Conservation (phyloP, 35 echinoderm and acorn worm species). For the Diadema setosum region DNA sequence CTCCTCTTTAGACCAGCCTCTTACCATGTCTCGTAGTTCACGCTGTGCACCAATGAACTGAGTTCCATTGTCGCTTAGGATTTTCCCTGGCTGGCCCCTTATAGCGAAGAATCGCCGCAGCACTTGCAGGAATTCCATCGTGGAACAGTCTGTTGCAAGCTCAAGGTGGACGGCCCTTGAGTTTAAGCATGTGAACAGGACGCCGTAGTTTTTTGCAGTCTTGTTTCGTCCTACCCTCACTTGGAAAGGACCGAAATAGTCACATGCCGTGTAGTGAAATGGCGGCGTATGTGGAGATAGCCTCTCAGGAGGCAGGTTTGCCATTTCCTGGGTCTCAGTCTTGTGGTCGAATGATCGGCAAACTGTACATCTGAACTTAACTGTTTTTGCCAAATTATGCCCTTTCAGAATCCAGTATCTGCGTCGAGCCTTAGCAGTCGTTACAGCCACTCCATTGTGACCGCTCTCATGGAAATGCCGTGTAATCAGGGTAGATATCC, state of each 20-base stretch:
- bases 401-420: conserved; percentile 53
- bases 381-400: conserved; percentile 26
- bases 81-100: too few species aligned
- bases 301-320: conserved; percentile 18
- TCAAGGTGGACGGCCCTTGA: conserved; percentile 69
- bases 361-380: conserved; percentile 45
- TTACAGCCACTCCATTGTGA: conserved; percentile 37
- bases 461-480: conserved; percentile 27
- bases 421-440: conserved; percentile 31
- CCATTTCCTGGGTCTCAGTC: conserved; percentile 32
- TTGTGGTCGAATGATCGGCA: conserved; percentile 27
- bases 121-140: too few species aligned
- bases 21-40: conserved; percentile 41
- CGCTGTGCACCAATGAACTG: conserved; percentile 57
- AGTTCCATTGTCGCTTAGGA: too few species aligned
- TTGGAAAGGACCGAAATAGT: conserved; percentile 62
- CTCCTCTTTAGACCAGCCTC: conserved; percentile 39
- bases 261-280: too few species aligned
- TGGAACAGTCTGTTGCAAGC: too few species aligned
- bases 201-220: conserved; percentile 53
- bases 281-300: conserved; percentile 49
- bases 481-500: conserved; percentile 41
- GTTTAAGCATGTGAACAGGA: conserved; percentile 70
- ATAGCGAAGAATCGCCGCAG: too few species aligned
- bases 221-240: conserved; percentile 51